A percentile compares a stretch with the other conserved stretches of the same genome.
Evolutionary conservation across 2,888 invertebrate species (phyloP).

Genomic region (Drosophila kanekoi): DNA sequence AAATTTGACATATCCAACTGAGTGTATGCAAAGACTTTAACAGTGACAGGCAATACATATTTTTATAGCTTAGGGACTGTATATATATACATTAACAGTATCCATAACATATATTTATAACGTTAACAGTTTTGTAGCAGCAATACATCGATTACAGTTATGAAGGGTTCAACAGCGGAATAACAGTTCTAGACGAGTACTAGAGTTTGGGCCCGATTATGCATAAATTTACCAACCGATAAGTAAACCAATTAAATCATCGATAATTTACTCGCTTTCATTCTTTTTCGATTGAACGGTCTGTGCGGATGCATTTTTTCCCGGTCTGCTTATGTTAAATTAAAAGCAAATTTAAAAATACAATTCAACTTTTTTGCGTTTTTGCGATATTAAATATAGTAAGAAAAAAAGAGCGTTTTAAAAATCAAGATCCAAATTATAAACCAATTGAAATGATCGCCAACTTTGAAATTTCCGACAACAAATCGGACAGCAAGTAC

Average conservation of each 20-base stretch:
- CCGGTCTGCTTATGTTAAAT: slow-evolving; percentile 47
- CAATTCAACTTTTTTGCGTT: slow-evolving; percentile 8
- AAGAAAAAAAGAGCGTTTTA: slow-evolving; percentile 1
- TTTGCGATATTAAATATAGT: background rate
- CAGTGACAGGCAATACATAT: background rate
- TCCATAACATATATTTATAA: background rate
- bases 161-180: background rate
- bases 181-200: slow-evolving; percentile 21
- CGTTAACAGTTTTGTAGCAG: background rate
- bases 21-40: background rate
- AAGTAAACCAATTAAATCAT: slow-evolving; percentile 31
- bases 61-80: background rate
- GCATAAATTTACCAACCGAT: slow-evolving; percentile 16
- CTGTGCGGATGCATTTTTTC: slow-evolving; percentile 48
- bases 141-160: slow-evolving; percentile 20
- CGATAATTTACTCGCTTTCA: slow-evolving; percentile 38
- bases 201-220: slow-evolving; percentile 22
- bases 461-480: slow-evolving; percentile 84
- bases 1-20: background rate
- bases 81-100: background rate
- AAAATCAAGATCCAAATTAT: slow-evolving; percentile 19
- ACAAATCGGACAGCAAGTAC: slow-evolving; percentile 89
- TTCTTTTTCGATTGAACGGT: slow-evolving; percentile 55
- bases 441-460: slow-evolving; percentile 74
- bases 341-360: slow-evolving; percentile 22